Percentiles rank a stretch among this genome's conserved stretches.
Conservation (phyloP, 2,888 invertebrate species). For the Toxonevra muliebris region DNA sequence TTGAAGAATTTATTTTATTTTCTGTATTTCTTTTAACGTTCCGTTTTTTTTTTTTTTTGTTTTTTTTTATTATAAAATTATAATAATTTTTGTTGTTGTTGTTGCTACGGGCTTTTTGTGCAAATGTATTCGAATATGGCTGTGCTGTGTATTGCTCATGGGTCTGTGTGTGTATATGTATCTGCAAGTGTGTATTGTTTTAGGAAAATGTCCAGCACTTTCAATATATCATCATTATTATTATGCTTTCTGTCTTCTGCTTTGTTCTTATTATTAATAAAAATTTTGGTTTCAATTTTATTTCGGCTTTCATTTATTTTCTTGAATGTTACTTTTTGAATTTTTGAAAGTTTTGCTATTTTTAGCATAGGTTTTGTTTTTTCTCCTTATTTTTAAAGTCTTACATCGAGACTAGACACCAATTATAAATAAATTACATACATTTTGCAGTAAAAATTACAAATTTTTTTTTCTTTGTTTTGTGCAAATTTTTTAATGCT, state of each 20-base stretch:
- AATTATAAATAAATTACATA: slow-evolving; percentile 40
- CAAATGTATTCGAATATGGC: neutral
- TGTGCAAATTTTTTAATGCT: slow-evolving; percentile 22
- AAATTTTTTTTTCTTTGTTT: slow-evolving; percentile 20
- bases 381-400: slow-evolving; percentile 52
- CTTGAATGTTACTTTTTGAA: slow-evolving; percentile 45
- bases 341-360: slow-evolving; percentile 32
- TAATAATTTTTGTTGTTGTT: neutral
- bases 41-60: neutral
- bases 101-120: neutral
- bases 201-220: slow-evolving; percentile 64
- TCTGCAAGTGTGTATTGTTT: slow-evolving; percentile 33
- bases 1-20: slow-evolving; percentile 32
- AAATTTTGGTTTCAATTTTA: slow-evolving; percentile 23
- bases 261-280: neutral
- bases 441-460: neutral
- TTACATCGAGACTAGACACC: slow-evolving; percentile 60
- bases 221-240: slow-evolving; percentile 36
- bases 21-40: neutral
- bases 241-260: neutral
- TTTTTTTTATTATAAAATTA: neutral
- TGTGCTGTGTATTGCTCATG: neutral
- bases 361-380: slow-evolving; percentile 26
- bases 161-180: slow-evolving; percentile 37
- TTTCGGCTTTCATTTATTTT: slow-evolving; percentile 16